These are phyloP conservation scores for Lipophrys pholis DNA, from an alignment of 2,113 vertebrate species.

Conservation along the genomic window DNA sequence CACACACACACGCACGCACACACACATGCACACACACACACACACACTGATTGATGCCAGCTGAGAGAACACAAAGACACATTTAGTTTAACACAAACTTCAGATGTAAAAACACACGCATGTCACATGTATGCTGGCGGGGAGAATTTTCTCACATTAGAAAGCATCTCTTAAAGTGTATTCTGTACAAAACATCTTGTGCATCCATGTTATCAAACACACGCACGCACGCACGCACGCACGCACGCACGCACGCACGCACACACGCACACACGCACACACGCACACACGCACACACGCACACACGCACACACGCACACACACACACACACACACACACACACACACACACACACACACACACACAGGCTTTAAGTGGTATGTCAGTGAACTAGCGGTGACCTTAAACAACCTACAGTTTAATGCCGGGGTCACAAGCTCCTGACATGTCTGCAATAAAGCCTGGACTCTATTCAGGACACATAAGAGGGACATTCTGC, in stretches of 20 bases:
- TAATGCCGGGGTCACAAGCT: conserved; percentile 32
- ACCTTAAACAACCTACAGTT: conserved; percentile 64
- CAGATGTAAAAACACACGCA: conserved; percentile 34
- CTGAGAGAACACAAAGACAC: conserved; percentile 85
- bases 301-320: background rate
- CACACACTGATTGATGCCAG: conserved; percentile 87
- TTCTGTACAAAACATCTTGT: too few relatives aligned
- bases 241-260: conserved; percentile 12
- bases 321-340: background rate
- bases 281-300: conserved; percentile 23
- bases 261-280: background rate
- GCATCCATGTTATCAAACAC: too few relatives aligned
- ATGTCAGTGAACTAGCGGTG: conserved; percentile 45
- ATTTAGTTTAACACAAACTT: conserved; percentile 71
- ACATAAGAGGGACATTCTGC: conserved; percentile 37
- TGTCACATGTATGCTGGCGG: too few relatives aligned
- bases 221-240: background rate
- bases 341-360: conserved; percentile 3
- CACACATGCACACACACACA: conserved; percentile 14
- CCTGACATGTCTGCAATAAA: conserved; percentile 17
- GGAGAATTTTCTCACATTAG: too few relatives aligned
- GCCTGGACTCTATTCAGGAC: conserved; percentile 25
- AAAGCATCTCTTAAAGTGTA: too few relatives aligned
- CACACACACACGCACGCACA: conserved; percentile 45
- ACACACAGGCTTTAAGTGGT: conserved; percentile 28